Evolutionary conservation across 2,797 vertebrate species (phyloP), one percentile per base, ranked within the genome.

Genomic region (Sebastes glaucus): DNA sequence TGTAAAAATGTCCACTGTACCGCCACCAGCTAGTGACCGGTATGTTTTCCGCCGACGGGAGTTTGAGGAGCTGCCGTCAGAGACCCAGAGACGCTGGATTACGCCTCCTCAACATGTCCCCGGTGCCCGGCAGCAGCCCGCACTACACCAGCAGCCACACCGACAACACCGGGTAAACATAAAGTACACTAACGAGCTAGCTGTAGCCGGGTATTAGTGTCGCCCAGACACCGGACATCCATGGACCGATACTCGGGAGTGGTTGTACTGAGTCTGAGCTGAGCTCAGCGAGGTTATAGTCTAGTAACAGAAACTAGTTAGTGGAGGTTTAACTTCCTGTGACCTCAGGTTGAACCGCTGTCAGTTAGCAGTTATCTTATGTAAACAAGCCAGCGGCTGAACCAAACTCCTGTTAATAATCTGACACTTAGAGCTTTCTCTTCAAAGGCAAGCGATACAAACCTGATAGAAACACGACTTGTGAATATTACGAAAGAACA

Each of bases 1-100:
- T 14, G 68, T 7, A 85, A 85, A 33, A 95, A 35, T 96, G 95
- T 93, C 94, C 1, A 62, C 88, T 18, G 74, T 32, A 16, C 35
- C 63, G 23, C 79, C 76, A 8, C 75, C 70, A 5, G 67, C 75
- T 4, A 80, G 68, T 7, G 88, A 78, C 14, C 82, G 6, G 1
- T 38, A 4, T n/a, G 64, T 63, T 27, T 66, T 60, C 27, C 75
- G 80, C 32, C 82, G 82, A n/a, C 87, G 84, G 42, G 85, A 84
- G 4, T 71, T 69, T 7, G 85, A 82, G 16, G 90, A 85, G 30
- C 59, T 33, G 20, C 56, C 69, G 30, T 4, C 57, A 4, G 78
- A 73, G 4, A 64, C 13, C 71, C 82, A 42, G 53, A 84, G 82
- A 23, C 77, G 75, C 59, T 64, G 59, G 73, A 69, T 6, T 1